These are phyloP conservation scores for Glareola pratincola DNA, from an alignment of 2,113 vertebrate genomes.

Conservation along the genomic window DNA sequence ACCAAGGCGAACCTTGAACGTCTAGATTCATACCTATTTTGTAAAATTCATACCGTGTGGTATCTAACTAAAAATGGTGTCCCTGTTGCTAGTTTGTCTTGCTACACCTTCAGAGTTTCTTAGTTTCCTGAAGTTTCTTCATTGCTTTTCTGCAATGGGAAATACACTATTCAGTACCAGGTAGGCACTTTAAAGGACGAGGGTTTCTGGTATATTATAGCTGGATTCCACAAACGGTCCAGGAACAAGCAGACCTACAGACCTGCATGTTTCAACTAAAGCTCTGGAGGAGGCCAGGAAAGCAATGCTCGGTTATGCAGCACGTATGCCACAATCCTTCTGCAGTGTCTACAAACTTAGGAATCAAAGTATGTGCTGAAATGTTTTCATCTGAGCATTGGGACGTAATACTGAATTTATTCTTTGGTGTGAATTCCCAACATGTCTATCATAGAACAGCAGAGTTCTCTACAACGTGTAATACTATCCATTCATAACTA, in stretches of 20 bases:
- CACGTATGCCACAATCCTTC: background rate
- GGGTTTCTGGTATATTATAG: background rate
- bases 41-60: background rate
- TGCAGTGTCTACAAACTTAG: background rate
- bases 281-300: background rate
- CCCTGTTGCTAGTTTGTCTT: background rate
- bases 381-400: background rate
- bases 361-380: background rate
- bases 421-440: background rate
- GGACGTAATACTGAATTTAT: background rate
- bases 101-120: background rate
- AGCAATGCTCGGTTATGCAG: background rate
- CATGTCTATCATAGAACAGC: background rate
- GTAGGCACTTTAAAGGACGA: background rate
- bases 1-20: background rate
- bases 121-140: too few relatives aligned
- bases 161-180: background rate
- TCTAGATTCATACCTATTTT: background rate
- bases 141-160: background rate
- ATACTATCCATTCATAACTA: background rate
- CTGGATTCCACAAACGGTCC: background rate
- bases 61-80: background rate
- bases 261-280: background rate
- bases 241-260: background rate
- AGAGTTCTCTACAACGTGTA: background rate